Base-by-base conservation (phyloP, 2,888 invertebrate species). In the Temnothorax ravouxi region DNA sequence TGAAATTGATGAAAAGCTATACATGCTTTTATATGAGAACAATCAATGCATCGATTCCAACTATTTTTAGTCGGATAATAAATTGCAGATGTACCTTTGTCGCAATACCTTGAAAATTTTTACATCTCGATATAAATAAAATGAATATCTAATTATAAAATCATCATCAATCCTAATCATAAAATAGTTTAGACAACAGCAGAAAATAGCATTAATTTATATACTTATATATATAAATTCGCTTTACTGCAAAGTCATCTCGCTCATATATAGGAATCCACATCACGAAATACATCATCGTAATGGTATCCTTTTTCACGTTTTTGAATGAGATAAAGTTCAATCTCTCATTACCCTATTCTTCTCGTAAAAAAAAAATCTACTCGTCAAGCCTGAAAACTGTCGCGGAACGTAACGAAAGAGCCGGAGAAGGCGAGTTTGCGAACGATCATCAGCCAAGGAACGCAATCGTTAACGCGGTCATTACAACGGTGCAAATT, bases 401-500 rank as follows among this genome's bases (percentile, higher is more conserved):
- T 62, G 38, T 62, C 75, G 25, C 44, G 72, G 18, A 54, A 62
- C 50, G 59, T 44, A n/a, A 47, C 50, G 50, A 38, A 15, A 34
- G 50, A 15, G 34, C 1, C 11, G 6, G 56, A n/a, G 18, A 59
- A 59, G 25, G 13, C 72, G 62, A 47, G 47, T 13, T 47, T 15
- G 61, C 47, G 34, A 62, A 50, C 50, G 25, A 75, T 52, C 75
- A 38, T 75, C 75, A 62, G 15, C 34, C 50, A 50, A n/a, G 29
- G 75, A 75, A 62, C 50, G 75, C 62, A 62, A 75, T 75, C 75
- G 62, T 75, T 75, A 75, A 62, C 75, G 62, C 62, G 75, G 75
- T 75, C 75, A 75, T 75, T 75, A 75, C 75, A 75, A 75, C 75
- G 62, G 74, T 50, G 75, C 75, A 62, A 75, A 75, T 75, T 75